Conservation (phyloP, 2,797 vertebrate species). For the Chiroxiphia lanceolata region DNA sequence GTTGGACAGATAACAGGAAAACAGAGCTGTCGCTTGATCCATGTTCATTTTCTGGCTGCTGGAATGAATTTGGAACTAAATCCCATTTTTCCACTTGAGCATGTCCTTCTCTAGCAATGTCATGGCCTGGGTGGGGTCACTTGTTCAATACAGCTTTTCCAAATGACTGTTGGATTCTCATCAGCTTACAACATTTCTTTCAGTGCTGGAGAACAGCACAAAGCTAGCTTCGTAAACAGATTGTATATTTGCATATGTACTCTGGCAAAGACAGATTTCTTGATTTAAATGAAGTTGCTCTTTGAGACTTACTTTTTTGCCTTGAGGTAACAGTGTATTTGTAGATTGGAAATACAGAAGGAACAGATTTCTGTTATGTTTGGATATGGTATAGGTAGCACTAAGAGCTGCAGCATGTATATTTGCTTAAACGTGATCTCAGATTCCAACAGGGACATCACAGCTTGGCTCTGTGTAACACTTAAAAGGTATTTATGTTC, state of each 20-base stretch:
- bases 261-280: neutral
- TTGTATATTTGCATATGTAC: neutral
- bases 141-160: constrained; percentile 64
- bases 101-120: constrained; percentile 63
- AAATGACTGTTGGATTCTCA: constrained; percentile 46
- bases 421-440: neutral
- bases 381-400: neutral
- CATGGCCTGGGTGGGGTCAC: constrained; percentile 71
- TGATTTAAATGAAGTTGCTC: neutral
- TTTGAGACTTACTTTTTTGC: neutral
- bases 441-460: neutral
- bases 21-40: constrained; percentile 47
- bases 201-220: neutral
- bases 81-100: constrained; percentile 53
- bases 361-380: neutral
- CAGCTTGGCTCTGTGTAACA: neutral
- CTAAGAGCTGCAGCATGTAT: neutral
- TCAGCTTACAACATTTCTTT: constrained; percentile 36
- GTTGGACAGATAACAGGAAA: constrained; percentile 50
- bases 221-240: neutral
- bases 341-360: neutral
- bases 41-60: constrained; percentile 57
- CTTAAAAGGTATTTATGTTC: neutral
- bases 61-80: constrained; percentile 68
- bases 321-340: neutral